Evolutionary conservation across 2,113 vertebrate genomes (phyloP).

Genomic region (Prunella fulvescens): DNA sequence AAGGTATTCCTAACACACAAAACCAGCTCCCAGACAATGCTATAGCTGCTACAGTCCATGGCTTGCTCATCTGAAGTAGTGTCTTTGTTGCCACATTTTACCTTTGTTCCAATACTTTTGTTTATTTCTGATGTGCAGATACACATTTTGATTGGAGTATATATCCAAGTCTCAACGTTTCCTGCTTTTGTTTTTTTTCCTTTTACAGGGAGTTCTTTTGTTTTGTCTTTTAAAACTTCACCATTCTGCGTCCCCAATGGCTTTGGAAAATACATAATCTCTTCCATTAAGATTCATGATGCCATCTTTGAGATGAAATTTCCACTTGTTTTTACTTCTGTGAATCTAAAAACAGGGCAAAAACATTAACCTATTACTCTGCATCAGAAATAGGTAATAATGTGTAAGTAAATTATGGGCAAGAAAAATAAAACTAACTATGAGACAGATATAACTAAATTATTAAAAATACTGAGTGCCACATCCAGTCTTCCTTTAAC

Average conservation of each 20-base stretch:
- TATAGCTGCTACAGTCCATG: conserved; percentile 77
- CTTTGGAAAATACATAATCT: conserved; percentile 99
- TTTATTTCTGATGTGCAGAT: conserved; percentile 77
- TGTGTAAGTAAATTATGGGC: rapidly evolving
- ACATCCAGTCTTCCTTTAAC: neutral
- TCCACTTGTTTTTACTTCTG: conserved; percentile 99
- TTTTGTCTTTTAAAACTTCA: conserved; percentile 78
- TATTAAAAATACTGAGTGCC: neutral
- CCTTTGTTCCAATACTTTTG: conserved; percentile 76
- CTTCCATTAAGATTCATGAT: conserved; percentile 99
- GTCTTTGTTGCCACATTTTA: conserved; percentile 76
- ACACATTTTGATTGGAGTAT: conserved; percentile 77
- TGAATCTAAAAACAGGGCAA: conserved; percentile 84
- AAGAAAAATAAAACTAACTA: neutral
- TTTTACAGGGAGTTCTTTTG: conserved; percentile 54
- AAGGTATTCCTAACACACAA: conserved; percentile 74
- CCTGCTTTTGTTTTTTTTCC: conserved; percentile 61
- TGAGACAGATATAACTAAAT: neutral
- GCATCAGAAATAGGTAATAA: neutral
- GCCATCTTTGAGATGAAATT: conserved; percentile 99
- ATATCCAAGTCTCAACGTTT: conserved; percentile 78
- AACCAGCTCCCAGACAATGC: conserved; percentile 67
- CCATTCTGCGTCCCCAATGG: conserved; percentile 98
- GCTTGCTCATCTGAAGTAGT: conserved; percentile 81
- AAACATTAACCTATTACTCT: neutral